These are phyloP conservation scores for Helobdella robusta DNA, from an alignment of 2,888 invertebrate species.

Conservation along the genomic window DNA sequence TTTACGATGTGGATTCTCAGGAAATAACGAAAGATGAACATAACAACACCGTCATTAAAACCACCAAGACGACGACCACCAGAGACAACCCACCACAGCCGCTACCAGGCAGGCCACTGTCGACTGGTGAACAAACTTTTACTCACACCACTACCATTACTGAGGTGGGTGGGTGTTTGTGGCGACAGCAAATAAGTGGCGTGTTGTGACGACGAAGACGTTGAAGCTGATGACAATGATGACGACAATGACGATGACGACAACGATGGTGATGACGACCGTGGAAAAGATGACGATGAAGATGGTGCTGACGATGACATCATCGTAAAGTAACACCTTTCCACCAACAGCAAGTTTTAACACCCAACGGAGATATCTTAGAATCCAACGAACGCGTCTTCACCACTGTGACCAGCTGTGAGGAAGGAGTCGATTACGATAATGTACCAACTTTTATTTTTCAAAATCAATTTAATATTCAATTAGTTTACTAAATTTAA, in stretches of 20 bases:
- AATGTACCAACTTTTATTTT: not conserved
- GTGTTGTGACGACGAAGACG: too few species aligned
- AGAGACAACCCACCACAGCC: not conserved
- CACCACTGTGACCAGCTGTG: not conserved
- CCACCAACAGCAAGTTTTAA: conserved; percentile 15
- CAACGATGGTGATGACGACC: too few species aligned
- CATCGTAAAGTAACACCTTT: not conserved
- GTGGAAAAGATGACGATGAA: too few species aligned
- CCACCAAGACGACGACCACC: not conserved
- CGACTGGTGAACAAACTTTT: conserved; percentile 1
- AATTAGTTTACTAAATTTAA: not conserved
- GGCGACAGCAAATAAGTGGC: not conserved
- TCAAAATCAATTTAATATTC: not conserved
- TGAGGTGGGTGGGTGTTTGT: conserved; percentile 4
- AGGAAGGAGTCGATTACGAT: conserved; percentile 10
- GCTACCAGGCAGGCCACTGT: not conserved
- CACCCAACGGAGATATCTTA: conserved; percentile 15
- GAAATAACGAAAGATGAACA: conserved; percentile 8
- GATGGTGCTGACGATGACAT: too few species aligned
- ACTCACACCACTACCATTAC: conserved; percentile 20
- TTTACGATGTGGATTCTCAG: conserved; percentile 18
- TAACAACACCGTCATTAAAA: conserved; percentile 8
- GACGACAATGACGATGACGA: too few species aligned
- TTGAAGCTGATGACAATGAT: too few species aligned
- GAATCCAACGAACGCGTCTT: conserved; percentile 14